phyloP scores from a whole-genome alignment of 2,113 vertebrate genomes.

The Pipa parva region DNA sequence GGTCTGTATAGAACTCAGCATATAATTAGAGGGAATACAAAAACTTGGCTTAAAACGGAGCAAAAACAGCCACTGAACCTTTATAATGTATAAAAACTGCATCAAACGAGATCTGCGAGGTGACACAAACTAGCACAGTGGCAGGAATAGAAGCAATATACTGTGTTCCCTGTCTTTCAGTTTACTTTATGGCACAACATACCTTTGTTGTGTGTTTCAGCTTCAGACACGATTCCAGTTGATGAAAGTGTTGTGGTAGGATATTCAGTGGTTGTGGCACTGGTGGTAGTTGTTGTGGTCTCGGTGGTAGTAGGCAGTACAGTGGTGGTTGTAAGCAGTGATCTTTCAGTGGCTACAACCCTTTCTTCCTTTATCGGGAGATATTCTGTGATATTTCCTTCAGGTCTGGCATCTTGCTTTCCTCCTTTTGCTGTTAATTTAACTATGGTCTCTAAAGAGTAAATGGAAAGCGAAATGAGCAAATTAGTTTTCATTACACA shows the following conservation, averaged over 20 bases:
- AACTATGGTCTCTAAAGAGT: conserved; percentile 63
- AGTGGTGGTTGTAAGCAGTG: neutral
- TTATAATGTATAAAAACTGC: no score
- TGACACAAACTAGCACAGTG: no score
- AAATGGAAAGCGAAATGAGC: no score
- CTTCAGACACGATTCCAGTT: conserved; percentile 2
- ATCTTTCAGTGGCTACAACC: conserved; percentile 23
- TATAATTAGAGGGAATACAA: no score
- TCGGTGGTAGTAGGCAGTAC: neutral
- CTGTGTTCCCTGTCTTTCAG: no score
- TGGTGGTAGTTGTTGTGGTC: neutral
- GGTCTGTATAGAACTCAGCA: no score
- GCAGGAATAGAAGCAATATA: no score
- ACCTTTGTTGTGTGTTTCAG: conserved; percentile 25
- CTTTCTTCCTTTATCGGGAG: conserved; percentile 45
- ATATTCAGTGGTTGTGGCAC: conserved; percentile 37
- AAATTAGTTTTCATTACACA: no score
- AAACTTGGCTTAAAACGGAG: no score
- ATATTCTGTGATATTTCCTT: conserved; percentile 44
- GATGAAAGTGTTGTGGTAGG: fast-evolving
- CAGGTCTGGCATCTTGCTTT: conserved; percentile 54
- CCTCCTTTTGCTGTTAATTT: conserved; percentile 57
- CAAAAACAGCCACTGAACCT: no score
- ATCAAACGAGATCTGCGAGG: no score
- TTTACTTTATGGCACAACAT: no score